Conservation (phyloP, 1,140 invertebrate species). For the Drosophila willistoni region DNA sequence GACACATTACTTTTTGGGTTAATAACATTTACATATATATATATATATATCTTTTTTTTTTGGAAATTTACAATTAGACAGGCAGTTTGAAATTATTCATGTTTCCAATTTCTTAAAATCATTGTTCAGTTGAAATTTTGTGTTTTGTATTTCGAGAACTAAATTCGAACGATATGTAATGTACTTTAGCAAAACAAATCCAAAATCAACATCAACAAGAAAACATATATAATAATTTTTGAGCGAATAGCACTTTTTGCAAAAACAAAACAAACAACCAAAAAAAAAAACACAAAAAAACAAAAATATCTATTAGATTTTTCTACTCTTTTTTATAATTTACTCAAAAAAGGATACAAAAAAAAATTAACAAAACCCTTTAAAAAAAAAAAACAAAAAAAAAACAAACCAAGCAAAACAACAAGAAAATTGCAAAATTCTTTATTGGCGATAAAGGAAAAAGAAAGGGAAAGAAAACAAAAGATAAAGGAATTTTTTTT, state of each 20-base stretch:
- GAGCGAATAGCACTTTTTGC: conserved; percentile 80
- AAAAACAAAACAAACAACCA: conserved; percentile 60
- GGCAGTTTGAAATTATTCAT: conserved; percentile 60
- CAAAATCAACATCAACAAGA: conserved; percentile 36
- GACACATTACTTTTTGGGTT: conserved; percentile 33
- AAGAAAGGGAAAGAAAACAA: conserved; percentile 1
- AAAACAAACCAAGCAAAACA: conserved; percentile 18
- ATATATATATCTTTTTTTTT: conserved; percentile 30
- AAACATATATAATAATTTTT: conserved; percentile 70
- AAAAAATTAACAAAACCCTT: conserved; percentile 58
- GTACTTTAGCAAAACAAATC: conserved; percentile 55
- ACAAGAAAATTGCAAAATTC: conserved; percentile 29
- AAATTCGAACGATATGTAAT: conserved; percentile 46
- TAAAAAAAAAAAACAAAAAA: conserved; percentile 36
- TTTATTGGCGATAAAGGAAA: conserved; percentile 12
- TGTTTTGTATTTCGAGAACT: conserved; percentile 58
- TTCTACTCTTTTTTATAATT: conserved; percentile 82
- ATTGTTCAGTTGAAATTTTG: conserved; percentile 67
- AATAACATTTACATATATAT: background rate
- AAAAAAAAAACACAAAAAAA: conserved; percentile 47
- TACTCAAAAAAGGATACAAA: conserved; percentile 64
- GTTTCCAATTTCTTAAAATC: conserved; percentile 28
- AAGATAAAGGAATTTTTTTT: background rate
- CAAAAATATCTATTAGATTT: conserved; percentile 77
- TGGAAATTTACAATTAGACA: conserved; percentile 76